Evolutionary conservation across 2,888 invertebrate genomes (phyloP), one percentile per base, ranked within the genome.

Genomic region (Hypomecis atomaria): DNA sequence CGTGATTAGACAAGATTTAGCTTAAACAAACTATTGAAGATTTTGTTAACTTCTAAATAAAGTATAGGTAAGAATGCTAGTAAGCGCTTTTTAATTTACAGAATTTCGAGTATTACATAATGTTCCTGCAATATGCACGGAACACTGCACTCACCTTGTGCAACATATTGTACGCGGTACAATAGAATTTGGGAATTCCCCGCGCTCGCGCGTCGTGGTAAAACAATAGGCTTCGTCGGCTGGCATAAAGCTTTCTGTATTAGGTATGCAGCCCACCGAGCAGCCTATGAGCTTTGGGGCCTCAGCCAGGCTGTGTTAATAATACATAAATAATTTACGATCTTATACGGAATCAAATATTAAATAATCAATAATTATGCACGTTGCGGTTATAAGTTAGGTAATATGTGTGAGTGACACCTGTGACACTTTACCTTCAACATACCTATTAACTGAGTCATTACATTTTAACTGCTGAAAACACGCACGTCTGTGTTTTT

Each of bases 121-220:
- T 80, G 76, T 83, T 84, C 73, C 68, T 71, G 69, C 73, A 76
- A 85, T 88, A 87, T 89, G 84, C 83, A 84, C 81, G 81, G 65
- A 59, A 70, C 69, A 59, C 48, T 72, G 69, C 63, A 67, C 59
- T 69, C 63, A 67, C 59, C 68, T 56, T 65, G 50, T 70, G 23
- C 47, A 53, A 36, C 11, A 34, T 40, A 42, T 48, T 50, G 68
- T 56, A 13, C 45, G 7, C 34, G 65, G 62, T 50, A 85, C 86
- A 88, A 88, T 87, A 78, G 85, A 86, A 85, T 88, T 89, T 85
- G 78, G 83, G 78, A 82, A 83, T 84, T 83, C 81, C 64, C 74
- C 65, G 66, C 72, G 74, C 75, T 76, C 75, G 73, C 77, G 74
- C 71, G 43, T 73, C 71, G 58, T 73, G 72, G 72, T 83, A 79